Conservation (phyloP, 2,797 vertebrate species). For the Muscicapa striata region DNA sequence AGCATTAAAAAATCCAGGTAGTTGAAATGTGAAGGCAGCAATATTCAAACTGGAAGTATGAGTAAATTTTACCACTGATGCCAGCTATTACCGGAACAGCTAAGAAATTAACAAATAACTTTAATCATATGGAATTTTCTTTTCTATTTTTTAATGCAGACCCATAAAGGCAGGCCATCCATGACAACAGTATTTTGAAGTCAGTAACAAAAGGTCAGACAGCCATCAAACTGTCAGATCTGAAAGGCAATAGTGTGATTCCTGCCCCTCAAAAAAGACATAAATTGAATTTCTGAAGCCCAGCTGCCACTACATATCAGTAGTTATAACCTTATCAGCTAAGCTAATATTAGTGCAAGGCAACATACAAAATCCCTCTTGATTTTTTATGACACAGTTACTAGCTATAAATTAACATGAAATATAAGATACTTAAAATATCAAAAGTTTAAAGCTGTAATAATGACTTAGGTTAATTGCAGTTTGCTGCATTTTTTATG, state of each 20-base stretch:
- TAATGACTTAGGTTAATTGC: neutral
- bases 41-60: neutral
- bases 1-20: neutral
- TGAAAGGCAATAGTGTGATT: neutral
- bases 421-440: neutral
- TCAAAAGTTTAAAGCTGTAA: slow-evolving; percentile 4
- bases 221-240: neutral
- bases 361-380: slow-evolving; percentile 12
- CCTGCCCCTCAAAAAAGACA: neutral
- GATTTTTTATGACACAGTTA: slow-evolving; percentile 40
- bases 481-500: slow-evolving; percentile 8
- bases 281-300: neutral
- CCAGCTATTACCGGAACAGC: neutral
- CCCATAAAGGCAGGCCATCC: neutral
- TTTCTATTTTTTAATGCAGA: neutral
- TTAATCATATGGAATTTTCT: neutral
- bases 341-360: slow-evolving; percentile 22
- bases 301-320: neutral
- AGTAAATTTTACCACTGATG: neutral
- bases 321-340: neutral
- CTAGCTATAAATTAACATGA: neutral
- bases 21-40: neutral
- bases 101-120: neutral
- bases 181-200: neutral
- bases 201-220: neutral